Base-by-base conservation (phyloP, 2,888 invertebrate species). In the Pseudococcus jackbeardsleyi region DNA sequence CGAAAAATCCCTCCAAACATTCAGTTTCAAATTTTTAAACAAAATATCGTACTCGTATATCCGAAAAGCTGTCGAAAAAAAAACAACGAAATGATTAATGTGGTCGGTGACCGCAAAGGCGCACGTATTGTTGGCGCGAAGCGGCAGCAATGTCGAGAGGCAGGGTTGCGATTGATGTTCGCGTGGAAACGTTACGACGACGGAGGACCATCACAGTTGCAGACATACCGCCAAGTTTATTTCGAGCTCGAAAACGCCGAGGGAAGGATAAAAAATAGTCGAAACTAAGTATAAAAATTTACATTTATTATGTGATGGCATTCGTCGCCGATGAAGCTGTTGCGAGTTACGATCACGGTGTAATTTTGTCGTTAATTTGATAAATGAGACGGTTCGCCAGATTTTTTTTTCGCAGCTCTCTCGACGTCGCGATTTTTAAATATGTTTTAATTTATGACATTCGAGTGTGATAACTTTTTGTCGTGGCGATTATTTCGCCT, bases 311-410 rank as follows among this genome's bases (percentile, higher is more conserved):
- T 54, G 54, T 54, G 54, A n/a, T 6, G 54, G 54, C 4, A n/a
- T 15, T 7, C 7, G 54, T 54, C 54, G 54, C 12, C 54, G 54
- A 26, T 26, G 68, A 68, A 68, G 26, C 68, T 68, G 68, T 68
- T 64, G 64, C 64, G n/a, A 64, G 64, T 64, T 68, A 68, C 68
- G 68, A 68, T 26, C 68, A 26, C 26, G 68, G 22, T 26, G 26
- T 26, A 68, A 26, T 68, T 68, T 68, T 26, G 68, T 68, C 68
- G 68, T 22, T 68, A 68, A 68, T 68, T 68, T 68, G 68, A 68
- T 68, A 68, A 68, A 68, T 68, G 68, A 68, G 68, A 68, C 2
- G 26, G 68, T 68, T 15, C 12, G 68, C 4, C 15, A 22, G 22
- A 1, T 68, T 26, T 68, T 68, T 68, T 68, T 68, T 22, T 19